Evolutionary conservation across 2,888 invertebrate species (phyloP).

Genomic region (Chalcosyrphus nemorum): DNA sequence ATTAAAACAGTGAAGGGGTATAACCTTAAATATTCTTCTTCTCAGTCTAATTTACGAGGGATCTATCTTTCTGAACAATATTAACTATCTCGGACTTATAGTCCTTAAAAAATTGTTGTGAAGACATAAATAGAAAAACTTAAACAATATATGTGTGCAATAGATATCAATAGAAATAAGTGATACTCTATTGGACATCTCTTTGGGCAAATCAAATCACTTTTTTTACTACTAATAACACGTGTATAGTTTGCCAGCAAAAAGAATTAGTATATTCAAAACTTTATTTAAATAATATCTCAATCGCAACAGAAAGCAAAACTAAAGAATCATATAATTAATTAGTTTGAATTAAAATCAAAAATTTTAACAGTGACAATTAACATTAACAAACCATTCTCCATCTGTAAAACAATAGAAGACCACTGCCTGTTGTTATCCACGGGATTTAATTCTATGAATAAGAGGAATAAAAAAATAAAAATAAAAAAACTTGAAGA

Average conservation of each 20-base stretch:
- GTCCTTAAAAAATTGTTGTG: no score
- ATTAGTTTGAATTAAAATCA: constrained; percentile 23
- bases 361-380: background rate
- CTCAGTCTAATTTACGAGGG: no score
- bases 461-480: background rate
- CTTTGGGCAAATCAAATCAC: no score
- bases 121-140: no score
- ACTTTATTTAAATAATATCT: background rate
- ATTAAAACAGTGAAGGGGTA: no score
- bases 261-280: background rate
- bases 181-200: no score
- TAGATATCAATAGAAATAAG: no score
- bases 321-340: constrained; percentile 19
- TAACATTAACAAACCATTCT: constrained; percentile 4
- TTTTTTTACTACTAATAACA: no score
- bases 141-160: no score
- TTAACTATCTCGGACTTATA: no score
- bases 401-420: constrained; percentile 5
- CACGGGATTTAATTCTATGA: background rate
- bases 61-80: no score
- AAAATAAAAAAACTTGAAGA: constrained; percentile 6
- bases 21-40: no score
- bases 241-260: background rate
- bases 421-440: background rate
- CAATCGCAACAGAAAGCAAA: background rate